These are phyloP conservation scores for Panzeria rudis DNA, from an alignment of 2,888 invertebrate genomes.

Conservation along the genomic window DNA sequence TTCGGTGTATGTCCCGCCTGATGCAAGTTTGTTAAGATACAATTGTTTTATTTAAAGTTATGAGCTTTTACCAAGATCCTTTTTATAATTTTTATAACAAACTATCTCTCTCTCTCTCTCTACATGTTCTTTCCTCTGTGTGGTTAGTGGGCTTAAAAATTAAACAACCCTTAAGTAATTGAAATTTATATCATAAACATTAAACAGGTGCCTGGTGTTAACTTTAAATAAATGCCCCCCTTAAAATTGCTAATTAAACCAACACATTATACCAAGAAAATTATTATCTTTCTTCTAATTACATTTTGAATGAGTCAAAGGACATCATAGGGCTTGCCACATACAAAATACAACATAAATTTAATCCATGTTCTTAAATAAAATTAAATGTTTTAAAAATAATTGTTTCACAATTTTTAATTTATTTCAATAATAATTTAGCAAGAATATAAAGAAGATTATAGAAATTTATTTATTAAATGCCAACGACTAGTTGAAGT, in stretches of 20 bases:
- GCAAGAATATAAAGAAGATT: neutral
- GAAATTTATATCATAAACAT: neutral
- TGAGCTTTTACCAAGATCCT: neutral
- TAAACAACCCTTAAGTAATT: neutral
- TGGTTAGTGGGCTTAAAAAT: neutral
- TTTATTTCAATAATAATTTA: neutral
- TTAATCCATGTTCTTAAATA: neutral
- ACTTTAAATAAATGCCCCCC: neutral
- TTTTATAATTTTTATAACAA: too few species aligned
- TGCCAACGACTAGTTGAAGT: neutral
- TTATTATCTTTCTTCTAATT: neutral
- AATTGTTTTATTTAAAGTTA: neutral
- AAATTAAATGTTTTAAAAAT: slow-evolving; percentile 4
- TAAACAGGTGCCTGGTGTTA: neutral
- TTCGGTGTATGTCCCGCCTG: too few species aligned
- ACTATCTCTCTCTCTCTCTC: too few species aligned
- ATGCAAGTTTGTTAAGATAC: neutral
- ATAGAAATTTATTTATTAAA: neutral
- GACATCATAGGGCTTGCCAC: neutral
- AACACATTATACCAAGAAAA: neutral
- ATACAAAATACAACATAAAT: neutral
- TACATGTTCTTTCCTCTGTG: neutral
- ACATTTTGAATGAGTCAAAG: neutral
- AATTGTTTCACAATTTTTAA: slow-evolving; percentile 4
- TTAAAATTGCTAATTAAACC: neutral